Conservation (phyloP, 2,888 invertebrate genomes). For the Cerastis rubricosa region DNA sequence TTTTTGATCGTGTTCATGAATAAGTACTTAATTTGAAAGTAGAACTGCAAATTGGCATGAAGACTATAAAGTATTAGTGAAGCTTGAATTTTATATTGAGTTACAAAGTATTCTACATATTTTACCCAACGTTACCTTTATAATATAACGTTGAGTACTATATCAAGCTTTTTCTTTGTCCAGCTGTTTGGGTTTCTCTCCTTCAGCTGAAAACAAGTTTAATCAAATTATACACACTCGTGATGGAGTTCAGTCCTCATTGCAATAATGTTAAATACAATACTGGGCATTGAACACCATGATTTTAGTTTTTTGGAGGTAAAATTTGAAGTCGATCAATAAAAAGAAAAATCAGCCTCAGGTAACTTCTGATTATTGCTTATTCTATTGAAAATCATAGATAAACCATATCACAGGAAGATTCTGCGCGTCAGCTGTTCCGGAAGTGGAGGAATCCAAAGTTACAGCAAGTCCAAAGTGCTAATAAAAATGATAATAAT, state of each 20-base stretch:
- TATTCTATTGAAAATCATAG: no score
- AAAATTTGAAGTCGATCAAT: not conserved
- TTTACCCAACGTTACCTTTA: conserved; percentile 9
- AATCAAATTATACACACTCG: not conserved
- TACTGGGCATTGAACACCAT: no score
- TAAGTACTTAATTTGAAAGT: not conserved
- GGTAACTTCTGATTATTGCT: not conserved
- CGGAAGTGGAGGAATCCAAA: no score
- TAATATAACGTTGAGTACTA: conserved; percentile 16
- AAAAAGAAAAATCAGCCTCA: not conserved
- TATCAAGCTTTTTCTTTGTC: conserved; percentile 33
- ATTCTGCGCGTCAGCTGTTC: no score
- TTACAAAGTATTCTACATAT: not conserved
- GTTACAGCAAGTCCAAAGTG: no score
- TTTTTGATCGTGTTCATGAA: not conserved
- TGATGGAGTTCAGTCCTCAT: no score
- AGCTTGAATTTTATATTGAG: not conserved
- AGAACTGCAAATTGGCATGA: not conserved
- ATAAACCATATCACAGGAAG: no score
- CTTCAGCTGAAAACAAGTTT: conserved; percentile 39
- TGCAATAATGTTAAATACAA: no score
- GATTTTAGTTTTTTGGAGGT: not conserved
- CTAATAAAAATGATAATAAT: no score
- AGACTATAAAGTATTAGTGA: not conserved
- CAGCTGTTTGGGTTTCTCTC: conserved; percentile 31